Conservation (phyloP, 92 coral and sea anemone species). For the Metridium senile region DNA sequence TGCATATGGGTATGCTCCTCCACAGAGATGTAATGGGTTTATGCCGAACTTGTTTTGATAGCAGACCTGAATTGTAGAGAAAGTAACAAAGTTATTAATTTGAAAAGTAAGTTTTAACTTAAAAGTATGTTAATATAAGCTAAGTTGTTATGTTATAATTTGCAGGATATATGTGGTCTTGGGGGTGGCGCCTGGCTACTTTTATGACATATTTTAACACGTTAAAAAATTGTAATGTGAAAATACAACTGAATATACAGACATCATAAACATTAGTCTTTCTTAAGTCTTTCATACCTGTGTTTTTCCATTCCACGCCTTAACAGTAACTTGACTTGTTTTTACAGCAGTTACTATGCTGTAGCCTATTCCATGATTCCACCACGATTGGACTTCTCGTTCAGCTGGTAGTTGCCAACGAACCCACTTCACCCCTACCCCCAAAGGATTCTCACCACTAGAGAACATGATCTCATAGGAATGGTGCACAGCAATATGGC, state of each 20-base stretch:
- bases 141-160: background rate
- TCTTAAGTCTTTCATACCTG: no score
- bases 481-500: slow-evolving; percentile 57
- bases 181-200: no score
- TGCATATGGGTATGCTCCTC: slow-evolving; percentile 83
- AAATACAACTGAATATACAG: no score
- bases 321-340: slow-evolving; percentile 35
- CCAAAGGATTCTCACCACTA: slow-evolving; percentile 48
- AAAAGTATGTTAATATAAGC: background rate
- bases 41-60: slow-evolving; percentile 83
- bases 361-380: slow-evolving; percentile 54
- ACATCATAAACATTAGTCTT: no score
- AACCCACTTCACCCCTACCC: slow-evolving; percentile 55
- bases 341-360: slow-evolving; percentile 12
- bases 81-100: background rate
- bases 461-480: slow-evolving; percentile 53
- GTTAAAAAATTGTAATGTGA: no score
- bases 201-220: no score
- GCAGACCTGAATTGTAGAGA: slow-evolving; percentile 40
- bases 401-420: slow-evolving; percentile 50
- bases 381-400: slow-evolving; percentile 47
- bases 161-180: no score
- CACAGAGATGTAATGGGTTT: slow-evolving; percentile 54
- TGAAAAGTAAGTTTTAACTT: background rate
- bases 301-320: slow-evolving; percentile 49